phyloP scores from a whole-genome alignment of 2,888 invertebrate species.

The Cantharis rufa region DNA sequence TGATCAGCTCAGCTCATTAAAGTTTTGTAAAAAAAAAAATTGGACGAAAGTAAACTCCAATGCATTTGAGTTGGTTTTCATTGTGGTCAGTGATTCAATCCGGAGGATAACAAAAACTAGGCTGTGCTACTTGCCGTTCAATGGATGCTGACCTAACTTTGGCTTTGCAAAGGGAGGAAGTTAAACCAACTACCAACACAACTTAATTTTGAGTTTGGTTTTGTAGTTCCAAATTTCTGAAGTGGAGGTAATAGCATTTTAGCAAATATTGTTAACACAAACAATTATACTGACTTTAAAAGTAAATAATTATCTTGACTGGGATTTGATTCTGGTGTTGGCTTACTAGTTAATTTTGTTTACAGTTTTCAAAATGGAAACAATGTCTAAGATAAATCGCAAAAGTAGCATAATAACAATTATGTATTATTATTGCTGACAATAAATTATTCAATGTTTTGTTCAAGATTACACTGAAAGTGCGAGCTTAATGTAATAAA shows the following conservation, averaged over 20 bases:
- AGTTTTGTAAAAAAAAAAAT: too few relatives aligned
- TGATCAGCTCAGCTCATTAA: not conserved
- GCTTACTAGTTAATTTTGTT: not conserved
- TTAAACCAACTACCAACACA: not conserved
- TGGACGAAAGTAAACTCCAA: not conserved
- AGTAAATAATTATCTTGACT: not conserved
- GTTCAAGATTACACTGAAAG: not conserved
- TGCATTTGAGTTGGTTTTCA: not conserved
- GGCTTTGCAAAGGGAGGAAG: not conserved
- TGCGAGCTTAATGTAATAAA: not conserved
- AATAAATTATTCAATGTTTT: not conserved
- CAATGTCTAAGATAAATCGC: not conserved
- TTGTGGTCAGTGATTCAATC: not conserved
- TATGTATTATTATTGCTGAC: not conserved
- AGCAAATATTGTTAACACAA: not conserved
- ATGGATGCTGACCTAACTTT: not conserved
- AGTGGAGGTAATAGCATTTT: not conserved
- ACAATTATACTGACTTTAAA: not conserved
- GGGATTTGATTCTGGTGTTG: not conserved
- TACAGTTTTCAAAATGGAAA: not conserved
- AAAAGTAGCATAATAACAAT: not conserved
- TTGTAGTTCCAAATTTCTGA: not conserved
- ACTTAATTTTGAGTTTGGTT: not conserved
- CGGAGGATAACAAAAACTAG: not conserved
- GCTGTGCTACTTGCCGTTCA: not conserved